These are phyloP conservation scores for Scaptodrosophila lebanonensis DNA, from an alignment of 1,140 invertebrate species.

Conservation along the genomic window DNA sequence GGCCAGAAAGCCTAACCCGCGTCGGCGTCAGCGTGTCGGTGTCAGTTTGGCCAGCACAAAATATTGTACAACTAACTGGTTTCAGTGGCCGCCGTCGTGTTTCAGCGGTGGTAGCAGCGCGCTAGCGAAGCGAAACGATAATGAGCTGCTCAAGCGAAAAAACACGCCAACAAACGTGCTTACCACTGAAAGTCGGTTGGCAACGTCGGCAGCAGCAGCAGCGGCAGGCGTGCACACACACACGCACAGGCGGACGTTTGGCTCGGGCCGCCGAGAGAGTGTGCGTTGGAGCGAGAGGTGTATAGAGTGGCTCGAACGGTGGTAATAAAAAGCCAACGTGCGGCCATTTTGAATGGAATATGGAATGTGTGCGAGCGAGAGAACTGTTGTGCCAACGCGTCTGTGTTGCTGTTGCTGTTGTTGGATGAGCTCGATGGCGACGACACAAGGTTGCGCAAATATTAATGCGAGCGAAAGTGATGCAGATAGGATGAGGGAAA, in stretches of 20 bases:
- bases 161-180: constrained; percentile 43
- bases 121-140: constrained; percentile 76
- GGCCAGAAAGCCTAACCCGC: no score
- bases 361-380: constrained; percentile 19
- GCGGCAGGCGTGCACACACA: no score
- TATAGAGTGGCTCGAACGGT: no score
- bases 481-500: constrained; percentile 24
- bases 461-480: constrained; percentile 5
- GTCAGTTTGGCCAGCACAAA: constrained; percentile 39
- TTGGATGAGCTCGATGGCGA: no score
- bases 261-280: no score
- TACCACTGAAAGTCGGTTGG: constrained; percentile 13
- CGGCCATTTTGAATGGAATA: constrained; percentile 52
- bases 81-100: constrained; percentile 15
- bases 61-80: constrained; percentile 60
- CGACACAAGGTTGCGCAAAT: constrained; percentile 8
- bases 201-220: constrained; percentile 40
- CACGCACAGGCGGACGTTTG: no score
- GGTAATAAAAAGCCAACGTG: constrained; percentile 4
- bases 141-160: constrained; percentile 77
- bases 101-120: constrained; percentile 44
- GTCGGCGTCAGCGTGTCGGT: constrained; percentile 35
- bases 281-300: no score
- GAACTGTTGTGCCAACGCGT: not conserved
- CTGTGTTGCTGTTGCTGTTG: no score